A percentile compares a stretch with the other conserved stretches of the same genome.
Conservation (phyloP, 2,888 invertebrate genomes). For the Eupithecia vulgata region DNA sequence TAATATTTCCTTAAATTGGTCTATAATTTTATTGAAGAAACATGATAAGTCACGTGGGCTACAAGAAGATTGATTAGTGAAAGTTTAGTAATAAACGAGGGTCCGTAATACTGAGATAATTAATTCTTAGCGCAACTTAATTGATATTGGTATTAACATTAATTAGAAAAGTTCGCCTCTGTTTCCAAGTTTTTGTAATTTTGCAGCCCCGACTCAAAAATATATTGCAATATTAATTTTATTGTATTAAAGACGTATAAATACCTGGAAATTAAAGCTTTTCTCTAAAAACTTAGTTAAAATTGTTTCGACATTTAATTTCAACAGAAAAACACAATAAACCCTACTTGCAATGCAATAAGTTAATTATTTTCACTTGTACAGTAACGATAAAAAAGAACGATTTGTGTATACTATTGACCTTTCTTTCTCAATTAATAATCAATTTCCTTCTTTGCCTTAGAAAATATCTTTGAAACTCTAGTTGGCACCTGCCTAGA, state of each 20-base stretch:
- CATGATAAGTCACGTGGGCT: slow-evolving; percentile 53
- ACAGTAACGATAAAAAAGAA: neutral
- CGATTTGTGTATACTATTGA: neutral
- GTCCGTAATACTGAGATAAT: slow-evolving; percentile 79
- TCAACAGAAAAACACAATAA: neutral
- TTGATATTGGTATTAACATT: slow-evolving; percentile 81
- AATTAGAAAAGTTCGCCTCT: slow-evolving; percentile 78
- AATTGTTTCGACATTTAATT: neutral
- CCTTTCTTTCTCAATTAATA: neutral
- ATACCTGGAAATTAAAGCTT: neutral
- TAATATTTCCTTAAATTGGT: neutral
- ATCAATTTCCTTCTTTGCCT: neutral
- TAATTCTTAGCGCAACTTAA: slow-evolving; percentile 81
- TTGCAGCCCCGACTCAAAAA: slow-evolving; percentile 42
- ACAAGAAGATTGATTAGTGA: slow-evolving; percentile 78
- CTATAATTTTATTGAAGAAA: slow-evolving; percentile 27
- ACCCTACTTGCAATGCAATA: neutral
- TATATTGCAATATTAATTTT: slow-evolving; percentile 37
- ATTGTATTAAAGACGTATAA: slow-evolving; percentile 29
- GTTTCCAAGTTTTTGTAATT: slow-evolving; percentile 61
- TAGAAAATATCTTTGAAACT: neutral
- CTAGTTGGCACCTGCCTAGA: neutral
- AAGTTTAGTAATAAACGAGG: slow-evolving; percentile 81
- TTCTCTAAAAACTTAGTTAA: neutral
- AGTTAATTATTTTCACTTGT: neutral